Evolutionary conservation across 2,797 vertebrate species (phyloP).

Genomic region (Muraenolepis orangiensis): DNA sequence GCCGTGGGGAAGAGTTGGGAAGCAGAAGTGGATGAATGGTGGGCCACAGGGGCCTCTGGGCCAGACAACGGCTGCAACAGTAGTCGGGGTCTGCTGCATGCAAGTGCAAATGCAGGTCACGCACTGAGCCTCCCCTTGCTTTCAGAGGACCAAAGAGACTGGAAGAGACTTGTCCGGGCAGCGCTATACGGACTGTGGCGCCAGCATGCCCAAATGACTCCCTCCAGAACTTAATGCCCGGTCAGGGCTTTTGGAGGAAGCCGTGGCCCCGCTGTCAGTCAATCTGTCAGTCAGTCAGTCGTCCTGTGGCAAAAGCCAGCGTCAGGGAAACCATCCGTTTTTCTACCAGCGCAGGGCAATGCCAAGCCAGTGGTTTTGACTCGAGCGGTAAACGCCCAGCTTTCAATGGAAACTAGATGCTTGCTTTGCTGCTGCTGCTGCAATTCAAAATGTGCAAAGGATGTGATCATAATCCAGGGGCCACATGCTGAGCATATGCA

Average conservation of each 20-base stretch:
- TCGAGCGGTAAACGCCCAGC: conserved; percentile 59
- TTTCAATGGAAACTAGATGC: conserved; percentile 67
- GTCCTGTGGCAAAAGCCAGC: conserved; percentile 52
- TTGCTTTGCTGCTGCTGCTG: conserved; percentile 46
- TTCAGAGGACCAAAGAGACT: conserved; percentile 72
- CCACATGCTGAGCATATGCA: conserved; percentile 70
- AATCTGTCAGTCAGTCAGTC: conserved; percentile 68
- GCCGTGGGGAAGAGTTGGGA: conserved; percentile 68
- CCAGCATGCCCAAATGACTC: conserved; percentile 67
- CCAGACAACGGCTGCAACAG: conserved; percentile 73
- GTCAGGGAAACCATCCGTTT: conserved; percentile 68
- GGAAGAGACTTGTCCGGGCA: conserved; percentile 74
- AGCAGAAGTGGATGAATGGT: conserved; percentile 68
- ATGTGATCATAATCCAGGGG: conserved; percentile 53
- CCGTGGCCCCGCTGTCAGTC: conserved; percentile 25
- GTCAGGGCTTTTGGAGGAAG: conserved; percentile 60
- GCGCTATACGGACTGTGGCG: conserved; percentile 71
- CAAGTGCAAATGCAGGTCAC: conserved; percentile 83
- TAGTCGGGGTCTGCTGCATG: conserved; percentile 70
- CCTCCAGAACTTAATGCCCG: conserved; percentile 71
- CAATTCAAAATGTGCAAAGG: conserved; percentile 61
- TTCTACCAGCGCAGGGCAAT: conserved; percentile 43
- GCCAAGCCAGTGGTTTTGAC: conserved; percentile 66
- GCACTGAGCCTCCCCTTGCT: conserved; percentile 73
- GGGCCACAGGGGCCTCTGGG: conserved; percentile 66